Base-by-base conservation (phyloP, 1,140 invertebrate species). In the Neoseiulus cucumeris region DNA sequence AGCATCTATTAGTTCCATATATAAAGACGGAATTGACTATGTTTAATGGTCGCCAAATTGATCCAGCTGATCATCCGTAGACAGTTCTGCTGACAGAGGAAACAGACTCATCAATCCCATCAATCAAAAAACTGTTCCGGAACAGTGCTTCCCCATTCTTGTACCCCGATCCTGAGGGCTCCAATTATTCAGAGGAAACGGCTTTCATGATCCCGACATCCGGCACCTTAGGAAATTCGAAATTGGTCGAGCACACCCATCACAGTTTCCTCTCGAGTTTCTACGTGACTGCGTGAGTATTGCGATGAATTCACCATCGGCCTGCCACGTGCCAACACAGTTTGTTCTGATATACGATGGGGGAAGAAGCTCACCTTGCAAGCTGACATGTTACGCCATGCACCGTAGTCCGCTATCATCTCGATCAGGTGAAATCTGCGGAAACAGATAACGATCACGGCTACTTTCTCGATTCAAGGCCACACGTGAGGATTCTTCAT, bases 211-310 rank as follows among this genome's bases (percentile, higher is more conserved):
- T 59, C 14, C 51, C 51, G 14, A 59, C 51, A 14, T 59, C 51
- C 0, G 51, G 51, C 33, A 59, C 51, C 4, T 14, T 20, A 9
- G 51, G 51, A 25, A 59, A 33, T 14, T 33, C 51, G 14, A 59
- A 59, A 20, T 20, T 59, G 25, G 51, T 59, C 33, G 51, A 59
- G 51, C 51, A 59, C 22, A 59, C 51, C 4, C 51, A 59, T 25
- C 51, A 20, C 17, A 59, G 51, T 59, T 59, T 29, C 22, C 51
- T 59, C 25, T 29, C 25, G 25, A 59, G 51, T 25, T 59, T 59
- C 33, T 33, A 59, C 22, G 33, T 59, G 6, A 33, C 25, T 14
- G 22, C 14, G 51, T 59, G 9, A 1, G 51, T 5, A 20, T 59
- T 6, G 33, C 4, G 4, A 6, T 9, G 33, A 39, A 39, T 6